Percentiles rank a stretch among this genome's conserved stretches.
These are phyloP conservation scores for Drosophila punjabiensis DNA, from an alignment of 1,140 invertebrate genomes.

Conservation along the genomic window DNA sequence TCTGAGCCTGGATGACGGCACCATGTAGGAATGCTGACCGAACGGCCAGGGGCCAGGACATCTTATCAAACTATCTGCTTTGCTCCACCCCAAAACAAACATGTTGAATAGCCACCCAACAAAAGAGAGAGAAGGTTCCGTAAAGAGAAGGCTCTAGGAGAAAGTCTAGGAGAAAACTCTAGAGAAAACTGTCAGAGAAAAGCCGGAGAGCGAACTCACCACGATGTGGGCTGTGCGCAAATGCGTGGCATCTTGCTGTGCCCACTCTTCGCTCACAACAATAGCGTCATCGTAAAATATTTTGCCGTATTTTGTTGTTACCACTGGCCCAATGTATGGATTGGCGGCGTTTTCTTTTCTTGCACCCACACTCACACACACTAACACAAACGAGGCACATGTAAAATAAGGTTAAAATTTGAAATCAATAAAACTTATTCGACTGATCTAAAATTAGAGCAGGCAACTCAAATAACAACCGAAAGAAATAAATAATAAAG, in stretches of 20 bases:
- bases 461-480: constrained; percentile 50
- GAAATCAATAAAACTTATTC: constrained; percentile 83
- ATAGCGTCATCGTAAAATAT: constrained; percentile 79
- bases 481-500: constrained; percentile 57
- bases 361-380: constrained; percentile 18
- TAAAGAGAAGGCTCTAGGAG: neutral
- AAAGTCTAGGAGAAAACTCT: neutral
- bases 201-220: constrained; percentile 58
- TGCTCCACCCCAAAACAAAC: constrained; percentile 53
- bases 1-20: constrained; percentile 52
- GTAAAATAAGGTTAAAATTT: constrained; percentile 83
- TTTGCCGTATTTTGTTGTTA: constrained; percentile 78
- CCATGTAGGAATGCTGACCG: constrained; percentile 66
- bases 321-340: constrained; percentile 49
- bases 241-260: constrained; percentile 32
- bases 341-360: constrained; percentile 53
- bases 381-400: constrained; percentile 28
- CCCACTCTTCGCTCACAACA: constrained; percentile 55
- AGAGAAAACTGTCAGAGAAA: constrained; percentile 13
- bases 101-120: constrained; percentile 64
- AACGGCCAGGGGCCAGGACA: constrained; percentile 35
- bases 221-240: constrained; percentile 58
- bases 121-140: constrained; percentile 4
- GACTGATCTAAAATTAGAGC: constrained; percentile 79
- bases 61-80: constrained; percentile 58